A percentile compares a stretch with the other conserved stretches of the same genome.
Evolutionary conservation across 2,888 invertebrate genomes (phyloP).

Genomic region (Apotomis capreana): DNA sequence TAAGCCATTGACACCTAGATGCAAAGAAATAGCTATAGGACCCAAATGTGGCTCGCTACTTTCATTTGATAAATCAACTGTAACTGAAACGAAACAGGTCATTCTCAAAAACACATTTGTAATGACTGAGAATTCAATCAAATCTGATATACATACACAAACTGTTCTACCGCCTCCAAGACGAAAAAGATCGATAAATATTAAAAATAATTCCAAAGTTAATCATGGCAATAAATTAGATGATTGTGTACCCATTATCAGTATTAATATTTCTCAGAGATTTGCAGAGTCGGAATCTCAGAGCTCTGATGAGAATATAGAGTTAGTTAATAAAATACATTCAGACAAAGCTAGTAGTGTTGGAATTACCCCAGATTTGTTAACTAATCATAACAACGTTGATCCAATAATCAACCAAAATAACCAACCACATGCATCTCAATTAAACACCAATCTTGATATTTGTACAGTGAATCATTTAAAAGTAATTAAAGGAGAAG

Average conservation of each 20-base stretch:
- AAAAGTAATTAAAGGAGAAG: conserved; percentile 43
- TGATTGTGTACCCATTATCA: conserved; percentile 77
- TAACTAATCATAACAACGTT: conserved; percentile 82
- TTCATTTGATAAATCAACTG: conserved; percentile 63
- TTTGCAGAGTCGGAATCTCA: conserved; percentile 75
- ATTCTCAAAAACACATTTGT: conserved; percentile 65
- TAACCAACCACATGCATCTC: conserved; percentile 26
- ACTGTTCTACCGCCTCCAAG: conserved; percentile 69
- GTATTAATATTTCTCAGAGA: conserved; percentile 84
- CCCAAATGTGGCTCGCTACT: conserved; percentile 64
- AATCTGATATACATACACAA: conserved; percentile 66
- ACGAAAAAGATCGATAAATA: conserved; percentile 60
- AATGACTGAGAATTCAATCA: conserved; percentile 67
- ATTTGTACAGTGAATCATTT: conserved; percentile 2
- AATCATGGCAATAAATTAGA: conserved; percentile 50
- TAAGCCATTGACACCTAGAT: conserved; percentile 73
- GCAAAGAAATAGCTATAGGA: conserved; percentile 75
- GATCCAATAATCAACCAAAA: conserved; percentile 56
- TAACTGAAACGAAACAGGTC: conserved; percentile 63
- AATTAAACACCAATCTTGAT: conserved; percentile 8
- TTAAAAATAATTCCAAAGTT: conserved; percentile 53
- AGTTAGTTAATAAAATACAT: conserved; percentile 46
- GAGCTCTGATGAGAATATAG: conserved; percentile 80
- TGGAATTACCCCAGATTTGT: conserved; percentile 81
- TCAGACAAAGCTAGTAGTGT: conserved; percentile 48